Conservation (phyloP, 2,797 vertebrate genomes). For the Leptatherina wallacei region DNA sequence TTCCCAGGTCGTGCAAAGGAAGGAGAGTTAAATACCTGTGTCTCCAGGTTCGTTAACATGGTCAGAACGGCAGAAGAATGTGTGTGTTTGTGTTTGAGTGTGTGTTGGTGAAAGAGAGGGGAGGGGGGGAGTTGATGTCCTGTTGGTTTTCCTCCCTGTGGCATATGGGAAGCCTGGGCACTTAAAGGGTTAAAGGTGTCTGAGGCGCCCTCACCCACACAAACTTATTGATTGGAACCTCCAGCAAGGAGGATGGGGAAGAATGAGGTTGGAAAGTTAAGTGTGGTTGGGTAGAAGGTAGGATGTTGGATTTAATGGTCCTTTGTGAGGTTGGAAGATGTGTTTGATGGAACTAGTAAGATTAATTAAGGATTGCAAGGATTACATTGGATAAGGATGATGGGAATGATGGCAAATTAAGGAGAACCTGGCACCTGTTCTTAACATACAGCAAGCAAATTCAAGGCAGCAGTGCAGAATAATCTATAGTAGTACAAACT, state of each 20-base stretch:
- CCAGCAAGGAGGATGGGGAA: conserved; percentile 30
- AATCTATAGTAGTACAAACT: neutral
- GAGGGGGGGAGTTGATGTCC: conserved; percentile 23
- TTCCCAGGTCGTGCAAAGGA: conserved; percentile 77
- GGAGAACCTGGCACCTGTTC: conserved; percentile 30
- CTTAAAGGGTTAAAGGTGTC: conserved; percentile 85
- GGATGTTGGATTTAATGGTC: conserved; percentile 46
- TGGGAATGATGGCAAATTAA: conserved; percentile 2
- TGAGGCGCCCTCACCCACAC: conserved; percentile 81
- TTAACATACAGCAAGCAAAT: conserved; percentile 43
- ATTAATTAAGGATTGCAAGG: neutral
- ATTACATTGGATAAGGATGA: conserved; percentile 9
- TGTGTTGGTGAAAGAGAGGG: conserved; percentile 34
- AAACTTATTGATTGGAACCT: conserved; percentile 53
- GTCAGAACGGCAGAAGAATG: conserved; percentile 38
- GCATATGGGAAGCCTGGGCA: conserved; percentile 75
- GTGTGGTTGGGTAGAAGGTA: conserved; percentile 10
- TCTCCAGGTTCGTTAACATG: conserved; percentile 60
- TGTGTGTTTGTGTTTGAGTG: conserved; percentile 48
- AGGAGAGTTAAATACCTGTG: conserved; percentile 80
- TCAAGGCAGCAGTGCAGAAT: neutral
- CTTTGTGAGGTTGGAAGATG: conserved; percentile 26
- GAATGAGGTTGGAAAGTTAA: conserved; percentile 10
- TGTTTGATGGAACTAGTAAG: conserved; percentile 32
- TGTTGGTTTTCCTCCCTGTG: conserved; percentile 55